Percentiles rank a stretch among this genome's conserved stretches.
These are phyloP conservation scores for Halesus radiatus DNA, from an alignment of 1,140 invertebrate genomes.

Conservation along the genomic window DNA sequence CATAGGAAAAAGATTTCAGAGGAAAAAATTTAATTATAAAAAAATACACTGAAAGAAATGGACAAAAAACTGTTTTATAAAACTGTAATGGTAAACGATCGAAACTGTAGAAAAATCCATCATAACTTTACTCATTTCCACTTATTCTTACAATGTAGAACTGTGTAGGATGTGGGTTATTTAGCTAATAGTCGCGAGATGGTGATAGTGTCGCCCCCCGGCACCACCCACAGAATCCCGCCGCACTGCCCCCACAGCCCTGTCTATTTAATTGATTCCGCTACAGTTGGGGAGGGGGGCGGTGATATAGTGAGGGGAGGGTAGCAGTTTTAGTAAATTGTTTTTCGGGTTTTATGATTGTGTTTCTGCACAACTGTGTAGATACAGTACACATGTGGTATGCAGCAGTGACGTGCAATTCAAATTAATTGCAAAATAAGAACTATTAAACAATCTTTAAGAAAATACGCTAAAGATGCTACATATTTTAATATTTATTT, in stretches of 20 bases:
- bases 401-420: not conserved
- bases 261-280: slow-evolving; percentile 59
- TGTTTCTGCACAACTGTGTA: slow-evolving; percentile 54
- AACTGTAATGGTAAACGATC: too few species aligned
- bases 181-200: slow-evolving; percentile 24
- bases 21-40: too few species aligned
- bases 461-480: too few species aligned
- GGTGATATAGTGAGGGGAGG: slow-evolving; percentile 38
- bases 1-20: too few species aligned
- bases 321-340: slow-evolving; percentile 58
- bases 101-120: too few species aligned
- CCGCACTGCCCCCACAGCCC: slow-evolving; percentile 36
- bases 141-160: too few species aligned
- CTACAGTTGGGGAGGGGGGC: slow-evolving; percentile 40
- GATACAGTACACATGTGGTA: slow-evolving; percentile 19
- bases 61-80: too few species aligned
- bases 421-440: not conserved
- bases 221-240: slow-evolving; percentile 1
- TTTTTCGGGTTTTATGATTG: slow-evolving; percentile 59
- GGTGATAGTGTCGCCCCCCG: slow-evolving; percentile 21
- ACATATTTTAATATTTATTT: too few species aligned
- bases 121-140: too few species aligned
- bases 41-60: too few species aligned
- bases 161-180: not conserved
- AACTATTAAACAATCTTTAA: not conserved